Conservation (phyloP, 2,113 vertebrate species). For the Micromys minutus region DNA sequence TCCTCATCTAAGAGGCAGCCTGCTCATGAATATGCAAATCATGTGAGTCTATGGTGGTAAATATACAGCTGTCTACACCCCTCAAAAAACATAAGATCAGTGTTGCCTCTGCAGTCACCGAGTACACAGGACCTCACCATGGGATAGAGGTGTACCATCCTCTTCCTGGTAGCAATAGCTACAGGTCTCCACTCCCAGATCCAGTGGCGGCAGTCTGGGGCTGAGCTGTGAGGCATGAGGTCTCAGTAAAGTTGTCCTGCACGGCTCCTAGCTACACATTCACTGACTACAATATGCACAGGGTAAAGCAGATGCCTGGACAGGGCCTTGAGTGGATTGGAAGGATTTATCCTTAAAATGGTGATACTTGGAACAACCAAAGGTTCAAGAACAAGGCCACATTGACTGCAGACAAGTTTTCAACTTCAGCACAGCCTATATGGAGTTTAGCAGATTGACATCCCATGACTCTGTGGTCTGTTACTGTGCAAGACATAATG, state of each 20-base stretch:
- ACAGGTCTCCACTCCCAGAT: not conserved
- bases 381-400: not conserved
- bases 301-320: not conserved
- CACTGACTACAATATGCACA: accelerated
- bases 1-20: not conserved
- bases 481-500: not conserved
- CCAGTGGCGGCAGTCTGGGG: no score
- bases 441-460: not conserved
- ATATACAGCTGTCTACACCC: not conserved
- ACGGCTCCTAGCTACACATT: not conserved
- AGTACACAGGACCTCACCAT: not conserved
- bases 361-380: accelerated
- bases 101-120: not conserved
- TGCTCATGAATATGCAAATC: not conserved
- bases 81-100: not conserved
- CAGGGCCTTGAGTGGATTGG: not conserved
- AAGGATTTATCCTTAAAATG: accelerated
- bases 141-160: not conserved
- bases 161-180: not conserved
- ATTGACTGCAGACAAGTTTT: not conserved
- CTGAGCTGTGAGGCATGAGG: no score
- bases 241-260: no score
- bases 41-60: not conserved
- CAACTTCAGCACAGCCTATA: not conserved
- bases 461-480: not conserved